Conservation (phyloP, 1,140 invertebrate genomes). For the Heliconius eleuchia region DNA sequence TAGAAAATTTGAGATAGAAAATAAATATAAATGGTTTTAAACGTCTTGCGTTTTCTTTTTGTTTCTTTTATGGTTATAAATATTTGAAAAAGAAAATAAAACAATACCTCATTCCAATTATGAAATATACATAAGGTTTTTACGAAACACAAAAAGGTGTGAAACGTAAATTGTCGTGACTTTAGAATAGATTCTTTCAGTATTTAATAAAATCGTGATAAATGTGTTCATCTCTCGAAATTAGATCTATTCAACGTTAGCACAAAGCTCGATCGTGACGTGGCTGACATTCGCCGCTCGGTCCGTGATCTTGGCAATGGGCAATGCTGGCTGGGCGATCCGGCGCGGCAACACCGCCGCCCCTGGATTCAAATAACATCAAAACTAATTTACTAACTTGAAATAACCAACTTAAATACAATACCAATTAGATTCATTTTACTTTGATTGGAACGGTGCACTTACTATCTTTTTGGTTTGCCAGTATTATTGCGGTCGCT, state of each 20-base stretch:
- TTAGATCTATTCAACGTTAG: constrained; percentile 69
- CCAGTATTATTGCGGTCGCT: constrained; percentile 68
- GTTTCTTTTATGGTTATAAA: background rate
- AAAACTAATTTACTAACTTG: constrained; percentile 22
- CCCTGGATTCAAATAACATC: constrained; percentile 19
- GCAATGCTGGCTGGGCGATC: constrained; percentile 73
- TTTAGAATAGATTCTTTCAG: constrained; percentile 17
- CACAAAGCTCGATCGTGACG: constrained; percentile 73
- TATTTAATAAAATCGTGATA: constrained; percentile 53
- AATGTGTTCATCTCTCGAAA: constrained; percentile 57
- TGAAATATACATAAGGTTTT: background rate
- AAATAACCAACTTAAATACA: constrained; percentile 21
- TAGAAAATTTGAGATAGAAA: constrained; percentile 5
- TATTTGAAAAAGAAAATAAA: background rate
- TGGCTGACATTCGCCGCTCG: constrained; percentile 77
- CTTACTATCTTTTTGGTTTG: constrained; percentile 12
- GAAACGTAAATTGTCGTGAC: background rate
- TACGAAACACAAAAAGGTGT: background rate
- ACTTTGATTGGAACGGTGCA: background rate
- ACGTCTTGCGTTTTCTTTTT: background rate
- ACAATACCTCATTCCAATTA: background rate
- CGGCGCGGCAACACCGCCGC: constrained; percentile 56
- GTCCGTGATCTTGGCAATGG: constrained; percentile 80
- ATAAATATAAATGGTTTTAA: background rate
- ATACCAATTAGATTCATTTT: constrained; percentile 17